Base-by-base conservation (phyloP, 2,888 invertebrate species). In the Mellilla xanthometata region DNA sequence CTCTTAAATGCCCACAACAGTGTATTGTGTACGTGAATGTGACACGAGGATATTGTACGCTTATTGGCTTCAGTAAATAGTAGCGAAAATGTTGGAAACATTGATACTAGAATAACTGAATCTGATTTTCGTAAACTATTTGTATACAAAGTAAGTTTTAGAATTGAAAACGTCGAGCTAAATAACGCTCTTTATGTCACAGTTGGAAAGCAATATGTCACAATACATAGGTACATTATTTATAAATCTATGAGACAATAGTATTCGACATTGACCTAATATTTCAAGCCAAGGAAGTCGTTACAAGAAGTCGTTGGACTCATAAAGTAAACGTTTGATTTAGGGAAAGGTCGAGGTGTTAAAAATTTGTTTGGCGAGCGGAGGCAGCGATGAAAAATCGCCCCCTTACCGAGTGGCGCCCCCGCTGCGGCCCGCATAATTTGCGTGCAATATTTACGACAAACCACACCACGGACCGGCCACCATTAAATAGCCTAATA, bases 381-480 rank as follows among this genome's bases (percentile, higher is more conserved):
- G 75, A 82, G 82, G 81, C 77, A 76, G 68, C 69, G 78, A 80
- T 85, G 88, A 88, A 81, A 86, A 85, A 87, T 88, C 76, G 88
- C 73, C 86, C 87, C 82, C 86, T 81, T 72, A 85, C 88, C 82
- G 88, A 67, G 87, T 68, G 66, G 66, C 57, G 71, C 81, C 64
- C 86, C 87, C 76, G 87, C 86, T 83, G 87, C 33, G 86, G 65
- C 71, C 69, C 71, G 69, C 76, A 81, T 82, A 85, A 85, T 80
- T 85, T 83, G 81, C 79, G 68, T 76, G 78, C 77, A 78, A 86
- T 85, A 86, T 87, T 86, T 86, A 86, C 80, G 83, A 86, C 76
- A 79, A 83, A 74, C 75, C 81, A 77, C 76, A 77, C 71, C 75
- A 63, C 69, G 58, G 68, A 79, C 81, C 77, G 68, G 76, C 66